Base-by-base conservation (phyloP, 1,140 invertebrate genomes). In the Zophobas atratus region DNA sequence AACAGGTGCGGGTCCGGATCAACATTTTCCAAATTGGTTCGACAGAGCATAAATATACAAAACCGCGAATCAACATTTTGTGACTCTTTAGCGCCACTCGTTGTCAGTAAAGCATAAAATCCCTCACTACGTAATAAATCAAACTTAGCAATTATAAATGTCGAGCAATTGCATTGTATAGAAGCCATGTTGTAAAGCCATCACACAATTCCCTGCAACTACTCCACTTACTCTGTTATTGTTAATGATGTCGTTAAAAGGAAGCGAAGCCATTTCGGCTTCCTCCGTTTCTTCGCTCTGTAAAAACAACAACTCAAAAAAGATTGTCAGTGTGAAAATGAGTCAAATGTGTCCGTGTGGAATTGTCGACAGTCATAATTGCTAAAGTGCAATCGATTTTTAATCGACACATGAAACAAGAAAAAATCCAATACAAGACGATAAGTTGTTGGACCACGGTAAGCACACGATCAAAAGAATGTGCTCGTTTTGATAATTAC, bases 341-440 rank as follows among this genome's bases (percentile, higher is more conserved):
- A 20, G 60, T 67, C n/a, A 5, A 41, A 46, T 67, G 38, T 67
- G 60, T 67, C 38, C 32, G 60, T 51, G 49, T n/a, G 20, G 2
- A 60, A 60, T 43, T 67, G 60, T 67, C 60, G 60, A 67, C 60
- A 67, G 60, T 67, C 60, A 67, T 67, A 67, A 67, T 67, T 67
- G 60, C 60, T 67, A 67, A 60, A 38, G 60, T 67, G 60, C 60
- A 67, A 2, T 20, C 39, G 38, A 63, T 67, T 67, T 67, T 67
- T 67, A 67, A 57, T 75, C 55, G 51, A 56, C 72, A 75, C 72
- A 75, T 75, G 53, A 41, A 41, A 55, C 72, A 60, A 75, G 43
- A 75, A 56, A 74, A 48, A 41, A 51, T 51, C 49, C 49, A 51
- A 51, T 1, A 67, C 41, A 48, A 57, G 55, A 48, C 38, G 20